Base-by-base conservation (phyloP, 2,113 vertebrate genomes). In the Cryptotis parvus region DNA sequence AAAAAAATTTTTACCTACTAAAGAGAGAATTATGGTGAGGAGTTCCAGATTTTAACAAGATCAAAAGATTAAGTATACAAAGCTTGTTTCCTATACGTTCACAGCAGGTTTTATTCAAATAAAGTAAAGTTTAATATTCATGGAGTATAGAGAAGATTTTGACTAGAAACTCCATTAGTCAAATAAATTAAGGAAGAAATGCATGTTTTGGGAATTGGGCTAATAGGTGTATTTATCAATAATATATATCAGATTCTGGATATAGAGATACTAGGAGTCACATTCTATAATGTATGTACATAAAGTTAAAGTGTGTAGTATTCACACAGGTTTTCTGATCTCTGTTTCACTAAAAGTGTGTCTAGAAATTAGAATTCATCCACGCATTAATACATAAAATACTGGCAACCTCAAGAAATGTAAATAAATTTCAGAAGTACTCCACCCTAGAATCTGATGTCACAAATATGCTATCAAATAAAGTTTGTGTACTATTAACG, bases 221-320 rank as follows among this genome's bases (percentile, higher is more conserved):
- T 77, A 77, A 93, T 26, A 45, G 65, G 31, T 55, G 89, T 82
- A 31, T 91, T 77, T 73, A 77, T 35, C 33, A 80, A 81, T 16
- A 68, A 22, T 49, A 3, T 61, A 45, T 81, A 65, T 85, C 35
- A 81, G 16, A 89, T 72, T 88, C 6, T 45, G 11, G 6, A 37
- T 69, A 49, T 39, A 70, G 3, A 80, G 31, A 3, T 55, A 43
- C 14, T 68, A 3, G 16, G 8, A 37, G 74, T 85, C 22, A 58
- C 3, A 29, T 68, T 73, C 9, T 74, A 5, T 5, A 73, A 4
- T 33, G 15, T 24, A n/a, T n/a, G 69, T 55, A 10, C 84, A 55
- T 55, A 55, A 20, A 55, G 31, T 70, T 76, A 69, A 79, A 79
- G 58, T 22, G 10, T 84, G 69, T 12, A 76, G 2, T 43, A 66